Evolutionary conservation across 2,113 vertebrate genomes (phyloP), one percentile per base, ranked within the genome.

Genomic region (Phycodurus eques): DNA sequence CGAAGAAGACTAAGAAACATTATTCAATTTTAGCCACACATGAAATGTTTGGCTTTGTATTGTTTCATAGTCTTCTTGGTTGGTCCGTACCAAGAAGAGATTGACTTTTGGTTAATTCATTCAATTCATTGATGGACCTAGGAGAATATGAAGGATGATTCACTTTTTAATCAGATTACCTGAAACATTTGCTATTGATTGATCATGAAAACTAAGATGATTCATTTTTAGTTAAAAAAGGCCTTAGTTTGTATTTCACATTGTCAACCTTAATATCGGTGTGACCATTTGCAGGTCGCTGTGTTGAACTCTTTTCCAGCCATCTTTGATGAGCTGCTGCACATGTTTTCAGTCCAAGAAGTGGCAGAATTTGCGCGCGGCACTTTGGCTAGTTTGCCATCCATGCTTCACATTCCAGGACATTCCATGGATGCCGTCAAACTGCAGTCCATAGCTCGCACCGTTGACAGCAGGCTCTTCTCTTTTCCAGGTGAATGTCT

Each of bases 381-480:
- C 1, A 97, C 96, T 0, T 91, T 99, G 88, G 96, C 96, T 69
- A 98, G 97, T 92, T 95, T 98, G 94, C 96, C 98, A 72, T 98
- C 96, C 74, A 98, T 95, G 0, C 95, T 97, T 12, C 96, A 98
- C 90, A 96, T 97, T 61, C 14, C 31, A 0, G 97, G 96, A 8
- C 97, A 98, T 81, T 97, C 96, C 0, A 96, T 98, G 96, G 97
- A 98, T 2, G 95, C 97, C 62, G 97, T 98, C 12, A 98, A 98
- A 82, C 93, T 99, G 19, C 98, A 99, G 87, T 96, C 96, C 46
- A 98, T 99, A 0, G 96, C 96, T 46, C 95, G 98, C 64, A 98
- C 96, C 0, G 98, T 99, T 46, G 98, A 99, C 85, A 98, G 98
- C 90, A 92, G 94, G 65, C 94, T 99, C 4, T 99, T 99, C 92